Conservation (phyloP, 2,888 invertebrate species). For the Drosophila ustulata region DNA sequence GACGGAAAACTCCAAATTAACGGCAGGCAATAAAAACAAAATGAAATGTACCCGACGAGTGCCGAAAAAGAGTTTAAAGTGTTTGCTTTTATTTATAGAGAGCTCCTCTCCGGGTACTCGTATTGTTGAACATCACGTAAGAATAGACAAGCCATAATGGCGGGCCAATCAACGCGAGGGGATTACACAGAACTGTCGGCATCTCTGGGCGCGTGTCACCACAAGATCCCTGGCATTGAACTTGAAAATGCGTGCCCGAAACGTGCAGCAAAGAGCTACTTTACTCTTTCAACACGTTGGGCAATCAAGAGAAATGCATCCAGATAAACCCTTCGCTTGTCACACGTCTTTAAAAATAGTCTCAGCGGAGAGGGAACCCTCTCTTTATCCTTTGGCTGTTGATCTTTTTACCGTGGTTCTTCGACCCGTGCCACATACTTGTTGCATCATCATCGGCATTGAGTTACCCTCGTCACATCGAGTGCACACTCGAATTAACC, state of each 20-base stretch:
- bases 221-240: conserved; percentile 78
- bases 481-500: conserved; percentile 78
- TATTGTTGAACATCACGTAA: conserved; percentile 34
- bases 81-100: conserved; percentile 70
- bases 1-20: conserved; percentile 59
- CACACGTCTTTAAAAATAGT: conserved; percentile 57
- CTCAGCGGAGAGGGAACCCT: conserved; percentile 51
- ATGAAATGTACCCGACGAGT: conserved; percentile 45
- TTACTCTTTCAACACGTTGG: conserved; percentile 72
- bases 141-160: conserved; percentile 17
- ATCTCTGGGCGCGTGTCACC: conserved; percentile 69
- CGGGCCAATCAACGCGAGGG: conserved; percentile 65
- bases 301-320: conserved; percentile 48
- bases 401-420: conserved; percentile 16
- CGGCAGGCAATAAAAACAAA: conserved; percentile 73
- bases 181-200: conserved; percentile 56
- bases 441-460: conserved; percentile 64
- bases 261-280: conserved; percentile 42
- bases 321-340: conserved; percentile 43
- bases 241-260: conserved; percentile 67
- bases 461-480: conserved; percentile 75
- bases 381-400: conserved; percentile 30
- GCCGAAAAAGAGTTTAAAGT: conserved; percentile 68
- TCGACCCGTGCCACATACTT: conserved; percentile 31
- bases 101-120: conserved; percentile 19